Evolutionary conservation across 2,888 invertebrate species (phyloP).

Genomic region (Neoascia interrupta): DNA sequence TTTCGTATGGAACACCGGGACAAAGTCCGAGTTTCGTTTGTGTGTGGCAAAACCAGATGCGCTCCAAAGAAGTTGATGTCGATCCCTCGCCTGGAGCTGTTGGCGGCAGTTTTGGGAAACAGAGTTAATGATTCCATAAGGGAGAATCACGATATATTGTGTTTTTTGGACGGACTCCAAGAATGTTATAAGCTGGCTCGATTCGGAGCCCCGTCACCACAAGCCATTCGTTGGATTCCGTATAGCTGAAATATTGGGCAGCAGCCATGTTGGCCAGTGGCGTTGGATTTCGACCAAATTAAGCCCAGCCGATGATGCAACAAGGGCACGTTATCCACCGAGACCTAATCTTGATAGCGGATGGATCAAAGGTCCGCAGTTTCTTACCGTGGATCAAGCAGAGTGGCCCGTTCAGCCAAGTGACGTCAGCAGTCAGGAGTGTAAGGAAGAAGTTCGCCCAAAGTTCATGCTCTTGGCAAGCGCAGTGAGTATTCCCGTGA

Average conservation of each 20-base stretch:
- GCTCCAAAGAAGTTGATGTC: neutral
- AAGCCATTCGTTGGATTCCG: slow-evolving; percentile 68
- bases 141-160: slow-evolving; percentile 1
- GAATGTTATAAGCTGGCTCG: slow-evolving; percentile 28
- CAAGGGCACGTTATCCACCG: too few relatives aligned
- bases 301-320: too few relatives aligned
- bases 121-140: slow-evolving; percentile 4
- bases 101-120: slow-evolving; percentile 12
- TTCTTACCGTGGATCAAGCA: too few relatives aligned
- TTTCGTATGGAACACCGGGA: neutral
- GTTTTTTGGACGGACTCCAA: slow-evolving; percentile 39
- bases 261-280: too few relatives aligned
- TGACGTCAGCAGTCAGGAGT: too few relatives aligned
- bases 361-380: too few relatives aligned
- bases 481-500: too few relatives aligned
- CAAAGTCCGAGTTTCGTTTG: neutral
- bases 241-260: slow-evolving; percentile 69
- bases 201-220: slow-evolving; percentile 8
- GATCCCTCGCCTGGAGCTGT: neutral
- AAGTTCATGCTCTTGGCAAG: too few relatives aligned
- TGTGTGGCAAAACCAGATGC: slow-evolving; percentile 5
- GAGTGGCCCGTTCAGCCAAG: too few relatives aligned
- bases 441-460: too few relatives aligned
- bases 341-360: too few relatives aligned
- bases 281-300: too few relatives aligned